Evolutionary conservation across 2,888 invertebrate genomes (phyloP), one percentile per base, ranked within the genome.

Genomic region (Chrysolina americana): DNA sequence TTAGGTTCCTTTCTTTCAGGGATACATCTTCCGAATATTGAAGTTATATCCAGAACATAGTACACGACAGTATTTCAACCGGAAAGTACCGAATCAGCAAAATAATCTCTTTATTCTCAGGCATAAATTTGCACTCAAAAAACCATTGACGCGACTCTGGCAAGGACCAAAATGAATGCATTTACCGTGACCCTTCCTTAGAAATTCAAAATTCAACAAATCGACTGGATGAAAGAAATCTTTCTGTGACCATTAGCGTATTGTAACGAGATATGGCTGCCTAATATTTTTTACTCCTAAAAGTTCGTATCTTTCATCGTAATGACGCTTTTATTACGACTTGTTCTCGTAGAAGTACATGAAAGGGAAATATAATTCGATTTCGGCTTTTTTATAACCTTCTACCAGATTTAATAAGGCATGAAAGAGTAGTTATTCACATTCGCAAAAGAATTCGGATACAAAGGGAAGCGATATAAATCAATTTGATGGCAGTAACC

Each of bases 281-380:
- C 76, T 70, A 74, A 75, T 78, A 80, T 75, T 80, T 80, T 78
- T 79, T 79, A 78, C 74, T 70, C 72, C 73, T 78, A 65, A 75
- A 80, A 78, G 76, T 79, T 78, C 78, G 79, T 79, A 79, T 81
- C 78, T 78, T 76, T 76, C 76, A 71, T 75, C 72, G 76, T 81
- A 81, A 82, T 79, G 81, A 81, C 77, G 78, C 79, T 81, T 81
- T 82, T 82, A 82, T 82, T 80, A 81, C 80, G 80, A 82, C 81
- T 82, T 82, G 81, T 80, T 81, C 79, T 78, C 78, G 77, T 74
- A 74, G 80, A 76, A 74, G 73, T 76, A 80, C 77, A 79, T 78
- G 80, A 79, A 78, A 81, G 78, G 76, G 77, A 77, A 79, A 76
- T 80, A 76, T 82, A 80, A 82, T 81, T 82, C 79, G 79, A 80